A percentile compares a stretch with the other conserved stretches of the same genome.
These are phyloP conservation scores for Drosophila auraria DNA, from an alignment of 1,140 invertebrate species.

Conservation along the genomic window DNA sequence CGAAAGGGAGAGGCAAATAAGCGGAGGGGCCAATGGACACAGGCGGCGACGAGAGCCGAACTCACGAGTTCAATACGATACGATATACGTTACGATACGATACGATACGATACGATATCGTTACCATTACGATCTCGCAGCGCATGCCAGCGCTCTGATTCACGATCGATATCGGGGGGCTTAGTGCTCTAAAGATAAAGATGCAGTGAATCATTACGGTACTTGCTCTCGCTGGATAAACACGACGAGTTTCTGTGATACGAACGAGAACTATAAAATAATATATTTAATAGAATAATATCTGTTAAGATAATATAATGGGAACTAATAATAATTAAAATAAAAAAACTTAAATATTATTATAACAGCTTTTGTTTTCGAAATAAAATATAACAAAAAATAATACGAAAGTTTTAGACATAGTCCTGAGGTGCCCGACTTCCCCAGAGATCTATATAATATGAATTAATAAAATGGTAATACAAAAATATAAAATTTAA, in stretches of 20 bases:
- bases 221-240: background rate
- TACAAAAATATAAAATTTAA: too few relatives aligned
- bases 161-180: constrained; percentile 24
- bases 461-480: too few relatives aligned
- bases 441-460: too few relatives aligned
- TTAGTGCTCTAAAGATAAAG: background rate
- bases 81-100: background rate
- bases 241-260: background rate
- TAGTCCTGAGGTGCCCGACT: too few relatives aligned
- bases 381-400: too few relatives aligned
- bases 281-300: background rate
- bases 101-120: background rate
- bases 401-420: too few relatives aligned
- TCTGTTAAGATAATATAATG: too few relatives aligned
- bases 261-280: background rate
- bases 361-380: too few relatives aligned
- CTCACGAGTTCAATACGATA: constrained; percentile 27
- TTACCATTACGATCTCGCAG: background rate
- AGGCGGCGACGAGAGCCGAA: background rate
- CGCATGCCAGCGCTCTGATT: constrained; percentile 11
- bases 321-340: too few relatives aligned
- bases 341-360: too few relatives aligned
- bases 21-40: constrained; percentile 55
- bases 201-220: constrained; percentile 11
- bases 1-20: background rate